phyloP scores from a whole-genome alignment of 2,113 vertebrate genomes.

The Blennius ocellaris region DNA sequence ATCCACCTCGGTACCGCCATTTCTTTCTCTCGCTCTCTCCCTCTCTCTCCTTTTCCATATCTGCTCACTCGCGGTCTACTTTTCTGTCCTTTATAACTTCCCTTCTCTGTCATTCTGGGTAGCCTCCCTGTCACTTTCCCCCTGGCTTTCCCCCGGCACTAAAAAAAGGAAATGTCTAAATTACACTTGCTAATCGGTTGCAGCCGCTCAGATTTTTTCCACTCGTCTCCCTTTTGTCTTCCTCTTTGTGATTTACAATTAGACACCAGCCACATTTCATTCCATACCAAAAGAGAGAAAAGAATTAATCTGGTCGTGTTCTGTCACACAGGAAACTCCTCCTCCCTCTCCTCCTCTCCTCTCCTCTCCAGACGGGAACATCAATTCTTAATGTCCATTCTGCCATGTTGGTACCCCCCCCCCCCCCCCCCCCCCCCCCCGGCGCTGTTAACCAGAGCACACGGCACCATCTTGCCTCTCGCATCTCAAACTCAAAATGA shows the following conservation, averaged over 20 bases:
- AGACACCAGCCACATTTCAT: conserved; percentile 58
- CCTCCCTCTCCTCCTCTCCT: conserved; percentile 13
- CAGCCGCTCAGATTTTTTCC: conserved; percentile 34
- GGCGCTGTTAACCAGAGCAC: not conserved
- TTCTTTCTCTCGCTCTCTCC: conserved; percentile 23
- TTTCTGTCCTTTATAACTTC: not conserved
- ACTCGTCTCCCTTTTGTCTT: conserved; percentile 25
- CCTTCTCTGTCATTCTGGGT: conserved; percentile 25
- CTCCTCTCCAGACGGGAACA: conserved; percentile 70
- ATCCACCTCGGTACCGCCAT: not conserved
- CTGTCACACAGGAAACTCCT: conserved; percentile 25
- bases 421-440: not conserved
- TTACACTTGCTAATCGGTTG: conserved; percentile 81
- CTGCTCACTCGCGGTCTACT: not conserved
- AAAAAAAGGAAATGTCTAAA: conserved; percentile 80
- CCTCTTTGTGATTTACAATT: conserved; percentile 47
- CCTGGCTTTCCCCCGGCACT: conserved; percentile 48
- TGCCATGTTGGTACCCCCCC: conserved; percentile 42
- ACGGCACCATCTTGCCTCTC: conserved; percentile 26
- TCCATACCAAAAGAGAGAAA: conserved; percentile 68
- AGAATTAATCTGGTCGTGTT: conserved; percentile 48
- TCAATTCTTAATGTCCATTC: conserved; percentile 78
- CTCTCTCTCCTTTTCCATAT: too few relatives aligned
- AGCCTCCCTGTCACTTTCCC: conserved; percentile 28
- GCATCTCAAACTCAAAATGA: conserved; percentile 8